These are phyloP conservation scores for Clinocottus analis DNA, from an alignment of 2,113 vertebrate genomes.

Conservation along the genomic window DNA sequence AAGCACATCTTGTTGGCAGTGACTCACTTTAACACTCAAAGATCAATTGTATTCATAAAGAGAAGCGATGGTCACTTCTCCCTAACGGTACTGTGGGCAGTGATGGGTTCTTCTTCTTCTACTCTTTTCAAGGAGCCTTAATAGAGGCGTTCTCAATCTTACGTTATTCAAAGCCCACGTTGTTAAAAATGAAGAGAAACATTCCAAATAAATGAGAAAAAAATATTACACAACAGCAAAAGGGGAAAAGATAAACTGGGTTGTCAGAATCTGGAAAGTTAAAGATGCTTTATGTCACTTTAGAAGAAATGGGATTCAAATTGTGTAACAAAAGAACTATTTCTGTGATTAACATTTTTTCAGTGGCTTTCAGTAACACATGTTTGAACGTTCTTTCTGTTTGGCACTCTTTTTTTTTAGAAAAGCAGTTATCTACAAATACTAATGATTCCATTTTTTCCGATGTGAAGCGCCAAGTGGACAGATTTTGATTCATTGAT, in stretches of 20 bases:
- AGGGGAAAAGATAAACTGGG: background rate
- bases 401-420: background rate
- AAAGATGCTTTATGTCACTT: slow-evolving; percentile 20
- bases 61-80: slow-evolving; percentile 42
- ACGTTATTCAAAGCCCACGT: background rate
- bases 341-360: background rate
- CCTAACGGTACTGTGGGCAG: slow-evolving; percentile 39
- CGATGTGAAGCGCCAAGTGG: background rate
- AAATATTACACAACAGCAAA: background rate
- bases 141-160: slow-evolving; percentile 6
- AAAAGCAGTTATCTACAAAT: background rate
- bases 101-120: slow-evolving; percentile 24
- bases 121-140: slow-evolving; percentile 39
- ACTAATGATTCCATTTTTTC: background rate
- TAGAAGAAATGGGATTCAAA: slow-evolving; percentile 32
- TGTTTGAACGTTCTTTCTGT: background rate
- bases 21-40: slow-evolving; percentile 62
- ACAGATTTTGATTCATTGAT: background rate
- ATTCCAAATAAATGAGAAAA: background rate
- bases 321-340: background rate
- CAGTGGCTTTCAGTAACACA: background rate
- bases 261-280: slow-evolving; percentile 17
- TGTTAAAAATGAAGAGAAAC: background rate
- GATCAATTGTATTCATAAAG: slow-evolving; percentile 55
- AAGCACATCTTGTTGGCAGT: slow-evolving; percentile 55